Base-by-base conservation (phyloP, 2,888 invertebrate species). In the Leptinotarsa peninsularis region DNA sequence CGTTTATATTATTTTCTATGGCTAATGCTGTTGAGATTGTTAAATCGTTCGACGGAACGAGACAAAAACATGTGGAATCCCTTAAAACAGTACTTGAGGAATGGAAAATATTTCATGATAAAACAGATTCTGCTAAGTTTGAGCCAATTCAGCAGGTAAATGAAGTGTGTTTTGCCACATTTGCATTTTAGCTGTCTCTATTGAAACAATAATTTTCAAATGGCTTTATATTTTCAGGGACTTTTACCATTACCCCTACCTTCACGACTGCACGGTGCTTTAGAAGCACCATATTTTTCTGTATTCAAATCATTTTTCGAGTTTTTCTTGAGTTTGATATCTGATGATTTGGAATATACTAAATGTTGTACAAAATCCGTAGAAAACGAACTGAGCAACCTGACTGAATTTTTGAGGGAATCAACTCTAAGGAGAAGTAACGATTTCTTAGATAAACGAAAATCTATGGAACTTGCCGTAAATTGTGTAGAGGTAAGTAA, bases 401-500 rank as follows among this genome's bases (percentile, higher is more conserved):
- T 90, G 78, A 87, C 88, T 68, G 85, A 85, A 54, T 87, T 88
- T 79, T 87, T 90, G 67, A 84, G 84, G 77, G 85, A 87, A 73
- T 83, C 79, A 74, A 80, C 88, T 77, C 85, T 87, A 15, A 85
- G 86, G 73, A 82, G 88, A 78, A 85, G 88, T 7, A 81, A 87
- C 13, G 86, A 89, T 78, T 82, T 90, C 74, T 86, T 81, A 85
- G 82, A 83, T 81, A 76, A 89, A 86, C 86, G 91, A 17, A 90
- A 89, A 49, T 86, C 89, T 4, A 89, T 92, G 79, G 92, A 91
- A 82, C 87, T 88, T 50, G 88, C 92, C 52, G 90, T 92, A 21
- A 91, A 92, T 83, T 90, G 90, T 82, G 87, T 93, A 76, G 93
- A 94, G 90, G 93, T 93, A 72, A 82, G 88, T 75, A 17, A 15